Percentiles rank a stretch among this genome's conserved stretches.
phyloP scores from a whole-genome alignment of 2,888 invertebrate species.

The Hypsopygia costalis region DNA sequence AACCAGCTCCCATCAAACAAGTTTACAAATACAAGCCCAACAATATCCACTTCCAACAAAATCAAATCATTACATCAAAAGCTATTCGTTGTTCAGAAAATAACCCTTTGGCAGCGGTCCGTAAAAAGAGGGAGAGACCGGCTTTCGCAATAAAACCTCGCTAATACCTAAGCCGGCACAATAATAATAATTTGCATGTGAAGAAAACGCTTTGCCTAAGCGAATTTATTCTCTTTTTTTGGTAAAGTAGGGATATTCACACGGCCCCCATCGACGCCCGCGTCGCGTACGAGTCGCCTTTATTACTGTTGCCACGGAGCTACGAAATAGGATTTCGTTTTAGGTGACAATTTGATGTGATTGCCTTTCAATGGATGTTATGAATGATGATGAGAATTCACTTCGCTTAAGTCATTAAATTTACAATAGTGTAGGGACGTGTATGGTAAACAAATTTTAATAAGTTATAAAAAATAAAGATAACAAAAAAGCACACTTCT shows the following conservation, averaged over 20 bases:
- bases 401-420: no score
- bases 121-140: constrained; percentile 25
- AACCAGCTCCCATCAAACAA: no score
- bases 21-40: background rate
- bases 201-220: constrained; percentile 43
- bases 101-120: constrained; percentile 27
- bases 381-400: no score
- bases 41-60: constrained; percentile 1
- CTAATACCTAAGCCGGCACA: constrained; percentile 54
- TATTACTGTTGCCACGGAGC: constrained; percentile 34
- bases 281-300: constrained; percentile 28
- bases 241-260: constrained; percentile 32
- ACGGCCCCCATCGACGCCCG: constrained; percentile 31
- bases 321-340: constrained; percentile 18
- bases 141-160: constrained; percentile 41
- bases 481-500: no score
- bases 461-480: no score
- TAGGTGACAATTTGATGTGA: background rate
- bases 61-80: constrained; percentile 16
- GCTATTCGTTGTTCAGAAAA: constrained; percentile 21
- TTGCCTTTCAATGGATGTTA: no score
- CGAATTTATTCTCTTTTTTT: constrained; percentile 44
- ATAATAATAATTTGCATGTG: constrained; percentile 66
- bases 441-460: no score
- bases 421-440: no score